phyloP scores from a whole-genome alignment of 2,888 invertebrate genomes.

The Conus canariensis region DNA sequence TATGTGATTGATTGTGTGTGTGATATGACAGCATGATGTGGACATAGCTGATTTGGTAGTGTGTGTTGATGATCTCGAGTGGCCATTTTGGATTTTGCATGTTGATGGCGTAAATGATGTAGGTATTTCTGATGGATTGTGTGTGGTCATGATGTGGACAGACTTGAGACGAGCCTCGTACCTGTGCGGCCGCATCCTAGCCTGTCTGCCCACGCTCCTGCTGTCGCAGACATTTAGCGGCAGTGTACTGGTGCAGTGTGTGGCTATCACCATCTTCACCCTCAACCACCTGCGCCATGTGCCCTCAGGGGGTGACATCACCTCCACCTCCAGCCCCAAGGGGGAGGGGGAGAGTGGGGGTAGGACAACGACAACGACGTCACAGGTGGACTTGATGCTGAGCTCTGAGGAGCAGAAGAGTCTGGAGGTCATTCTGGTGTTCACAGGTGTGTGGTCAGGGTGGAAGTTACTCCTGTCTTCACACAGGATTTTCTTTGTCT shows the following conservation, averaged over 20 bases:
- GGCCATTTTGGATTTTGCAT: neutral
- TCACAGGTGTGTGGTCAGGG: slow-evolving; percentile 82
- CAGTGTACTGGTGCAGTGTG: slow-evolving; percentile 88
- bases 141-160: neutral
- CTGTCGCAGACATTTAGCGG: slow-evolving; percentile 89
- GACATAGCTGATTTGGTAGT: neutral
- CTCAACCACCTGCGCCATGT: slow-evolving; percentile 77
- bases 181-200: slow-evolving; percentile 84
- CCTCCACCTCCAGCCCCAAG: slow-evolving; percentile 26
- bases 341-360: neutral
- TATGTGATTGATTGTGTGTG: too few relatives aligned
- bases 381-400: slow-evolving; percentile 68
- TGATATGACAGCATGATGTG: too few relatives aligned
- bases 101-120: too few relatives aligned
- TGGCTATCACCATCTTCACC: slow-evolving; percentile 87
- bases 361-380: neutral
- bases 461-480: too few relatives aligned
- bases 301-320: slow-evolving; percentile 45
- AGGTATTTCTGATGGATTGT: too few relatives aligned
- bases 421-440: slow-evolving; percentile 82
- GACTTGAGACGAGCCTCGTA: slow-evolving; percentile 84
- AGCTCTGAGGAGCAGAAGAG: slow-evolving; percentile 83
- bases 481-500: too few relatives aligned
- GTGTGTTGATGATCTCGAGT: neutral
- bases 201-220: slow-evolving; percentile 87